phyloP scores from a whole-genome alignment of 2,113 vertebrate genomes.

The Semnopithecus entellus region DNA sequence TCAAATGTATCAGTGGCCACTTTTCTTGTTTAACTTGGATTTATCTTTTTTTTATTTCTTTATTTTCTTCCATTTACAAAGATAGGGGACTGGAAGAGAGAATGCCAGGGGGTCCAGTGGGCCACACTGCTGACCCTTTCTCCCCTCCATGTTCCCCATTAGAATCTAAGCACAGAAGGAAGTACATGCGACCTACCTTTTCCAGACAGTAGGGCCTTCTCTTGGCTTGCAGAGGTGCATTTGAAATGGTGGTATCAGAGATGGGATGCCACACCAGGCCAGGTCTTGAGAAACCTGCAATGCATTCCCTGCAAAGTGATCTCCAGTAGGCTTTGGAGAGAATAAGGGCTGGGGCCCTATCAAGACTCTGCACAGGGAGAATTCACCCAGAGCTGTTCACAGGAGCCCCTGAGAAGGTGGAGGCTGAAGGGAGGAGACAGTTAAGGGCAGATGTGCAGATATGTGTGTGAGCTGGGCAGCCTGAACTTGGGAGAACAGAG shows the following conservation, averaged over 20 bases:
- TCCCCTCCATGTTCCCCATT: fast-evolving
- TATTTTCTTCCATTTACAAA: background rate
- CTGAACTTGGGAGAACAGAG: background rate
- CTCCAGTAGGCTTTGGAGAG: background rate
- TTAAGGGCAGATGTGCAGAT: background rate
- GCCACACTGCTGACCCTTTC: background rate
- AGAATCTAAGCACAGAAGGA: background rate
- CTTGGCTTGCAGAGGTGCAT: background rate
- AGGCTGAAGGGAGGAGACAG: background rate
- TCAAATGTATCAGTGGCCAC: background rate
- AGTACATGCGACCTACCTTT: background rate
- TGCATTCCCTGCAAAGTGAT: background rate
- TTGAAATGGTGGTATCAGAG: background rate
- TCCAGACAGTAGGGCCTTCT: no score
- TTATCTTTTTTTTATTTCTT: background rate
- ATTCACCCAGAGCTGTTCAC: no score
- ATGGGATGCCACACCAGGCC: background rate
- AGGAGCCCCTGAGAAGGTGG: background rate
- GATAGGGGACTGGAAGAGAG: background rate
- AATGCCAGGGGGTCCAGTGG: background rate
- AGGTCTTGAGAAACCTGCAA: background rate
- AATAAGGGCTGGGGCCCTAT: background rate
- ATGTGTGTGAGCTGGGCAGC: background rate
- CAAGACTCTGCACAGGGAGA: no score
- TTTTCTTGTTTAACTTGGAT: background rate